Evolutionary conservation across 1,140 invertebrate species (phyloP).

Genomic region (Oedothorax gibbosus): DNA sequence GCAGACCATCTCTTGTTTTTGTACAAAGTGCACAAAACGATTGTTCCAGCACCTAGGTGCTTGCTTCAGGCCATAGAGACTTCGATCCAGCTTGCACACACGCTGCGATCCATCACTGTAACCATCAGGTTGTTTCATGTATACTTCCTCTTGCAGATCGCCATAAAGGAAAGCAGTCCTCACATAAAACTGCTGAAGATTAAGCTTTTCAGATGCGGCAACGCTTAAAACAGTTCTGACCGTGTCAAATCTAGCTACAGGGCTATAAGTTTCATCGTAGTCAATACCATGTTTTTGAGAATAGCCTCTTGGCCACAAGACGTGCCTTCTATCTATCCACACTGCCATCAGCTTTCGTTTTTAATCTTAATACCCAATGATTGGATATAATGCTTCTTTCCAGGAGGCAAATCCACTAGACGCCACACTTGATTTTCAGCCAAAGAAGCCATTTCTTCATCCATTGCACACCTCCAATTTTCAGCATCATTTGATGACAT

Average conservation of each 20-base stretch:
- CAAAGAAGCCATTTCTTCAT: neutral
- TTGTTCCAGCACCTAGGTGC: constrained; percentile 68
- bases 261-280: constrained; percentile 64
- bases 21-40: constrained; percentile 19
- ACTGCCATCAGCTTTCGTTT: constrained; percentile 35
- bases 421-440: neutral
- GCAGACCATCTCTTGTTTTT: neutral
- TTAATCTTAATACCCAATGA: constrained; percentile 48
- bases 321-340: constrained; percentile 65
- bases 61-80: constrained; percentile 70
- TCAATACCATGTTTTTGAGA: constrained; percentile 67
- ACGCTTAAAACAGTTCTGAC: constrained; percentile 16
- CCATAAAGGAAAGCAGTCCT: constrained; percentile 64
- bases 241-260: constrained; percentile 65
- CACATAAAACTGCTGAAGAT: constrained; percentile 63
- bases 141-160: constrained; percentile 59
- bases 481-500: neutral
- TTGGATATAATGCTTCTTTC: constrained; percentile 55
- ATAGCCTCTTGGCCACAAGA: constrained; percentile 68
- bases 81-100: constrained; percentile 66
- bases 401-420: neutral
- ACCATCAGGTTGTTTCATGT: constrained; percentile 65
- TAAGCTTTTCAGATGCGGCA: constrained; percentile 3
- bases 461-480: neutral
- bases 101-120: constrained; percentile 62